These are phyloP conservation scores for Crocuta crocuta DNA, from an alignment of 2,113 vertebrate genomes.

Conservation along the genomic window DNA sequence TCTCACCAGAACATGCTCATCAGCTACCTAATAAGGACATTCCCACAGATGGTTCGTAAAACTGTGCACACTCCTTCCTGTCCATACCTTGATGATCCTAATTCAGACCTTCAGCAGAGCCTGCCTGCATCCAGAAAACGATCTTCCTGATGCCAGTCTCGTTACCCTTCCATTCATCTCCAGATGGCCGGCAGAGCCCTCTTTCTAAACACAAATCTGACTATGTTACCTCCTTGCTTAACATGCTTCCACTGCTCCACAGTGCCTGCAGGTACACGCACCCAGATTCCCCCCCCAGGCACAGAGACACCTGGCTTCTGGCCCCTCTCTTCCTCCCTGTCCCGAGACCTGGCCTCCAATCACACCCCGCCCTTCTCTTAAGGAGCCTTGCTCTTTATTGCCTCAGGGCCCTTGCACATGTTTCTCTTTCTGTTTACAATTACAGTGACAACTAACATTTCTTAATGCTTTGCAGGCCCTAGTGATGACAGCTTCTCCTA, in stretches of 20 bases:
- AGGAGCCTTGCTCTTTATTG: not conserved
- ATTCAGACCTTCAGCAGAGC: not conserved
- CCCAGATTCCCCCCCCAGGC: fast-evolving
- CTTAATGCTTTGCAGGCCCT: not conserved
- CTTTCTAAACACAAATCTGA: not conserved
- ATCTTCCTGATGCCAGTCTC: not conserved
- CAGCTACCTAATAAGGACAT: not conserved
- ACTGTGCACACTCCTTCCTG: not conserved
- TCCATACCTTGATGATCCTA: no score
- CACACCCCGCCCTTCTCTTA: not conserved
- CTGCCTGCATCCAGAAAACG: not conserved
- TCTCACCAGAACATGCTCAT: not conserved
- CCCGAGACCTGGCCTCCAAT: not conserved
- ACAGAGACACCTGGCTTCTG: not conserved
- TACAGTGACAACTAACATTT: not conserved
- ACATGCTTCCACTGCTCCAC: not conserved
- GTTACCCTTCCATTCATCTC: not conserved
- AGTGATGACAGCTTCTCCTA: not conserved
- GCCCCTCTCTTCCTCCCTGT: not conserved
- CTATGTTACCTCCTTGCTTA: not conserved
- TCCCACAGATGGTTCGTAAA: not conserved
- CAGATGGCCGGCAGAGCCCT: no score
- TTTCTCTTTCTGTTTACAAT: not conserved
- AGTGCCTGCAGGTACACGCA: fast-evolving
- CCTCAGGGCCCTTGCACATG: not conserved